A percentile compares a stretch with the other conserved stretches of the same genome.
Conservation (phyloP, 1,140 invertebrate genomes). For the Drosophila virilis region DNA sequence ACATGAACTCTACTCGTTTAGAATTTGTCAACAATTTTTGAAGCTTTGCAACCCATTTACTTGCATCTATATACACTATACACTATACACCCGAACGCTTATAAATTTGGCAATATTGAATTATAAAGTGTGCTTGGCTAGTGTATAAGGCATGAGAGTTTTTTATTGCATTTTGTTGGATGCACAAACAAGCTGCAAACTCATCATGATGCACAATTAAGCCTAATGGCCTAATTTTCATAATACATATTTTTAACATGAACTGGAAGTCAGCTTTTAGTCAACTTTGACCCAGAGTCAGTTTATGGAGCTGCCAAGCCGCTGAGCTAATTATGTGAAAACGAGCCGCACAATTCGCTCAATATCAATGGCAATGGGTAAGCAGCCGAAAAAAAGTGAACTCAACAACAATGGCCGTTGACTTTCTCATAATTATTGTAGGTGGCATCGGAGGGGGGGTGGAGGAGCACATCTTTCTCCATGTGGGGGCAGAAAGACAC, state of each 20-base stretch:
- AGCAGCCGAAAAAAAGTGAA: constrained; percentile 40
- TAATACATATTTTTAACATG: background rate
- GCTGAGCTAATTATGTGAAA: constrained; percentile 56
- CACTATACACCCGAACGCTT: background rate
- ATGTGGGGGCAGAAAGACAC: constrained; percentile 15
- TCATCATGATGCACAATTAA: constrained; percentile 7
- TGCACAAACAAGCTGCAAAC: background rate
- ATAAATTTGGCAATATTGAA: too few relatives aligned
- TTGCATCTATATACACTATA: too few relatives aligned
- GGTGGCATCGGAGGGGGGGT: background rate
- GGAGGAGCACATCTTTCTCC: background rate
- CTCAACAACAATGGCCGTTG: constrained; percentile 67
- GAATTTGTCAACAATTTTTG: too few relatives aligned
- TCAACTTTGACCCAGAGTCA: constrained; percentile 25
- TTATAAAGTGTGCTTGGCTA: background rate
- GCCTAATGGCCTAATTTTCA: constrained; percentile 19
- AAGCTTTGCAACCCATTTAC: too few relatives aligned
- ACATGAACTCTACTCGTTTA: too few relatives aligned
- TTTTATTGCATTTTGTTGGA: constrained; percentile 3
- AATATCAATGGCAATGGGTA: constrained; percentile 40
- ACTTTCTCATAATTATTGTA: constrained; percentile 76
- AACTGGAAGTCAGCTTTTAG: background rate
- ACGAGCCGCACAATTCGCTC: constrained; percentile 16
- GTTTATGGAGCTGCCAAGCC: constrained; percentile 10
- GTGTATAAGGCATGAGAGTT: background rate